phyloP scores from a whole-genome alignment of 2,888 invertebrate species.

The Plusia festucae region DNA sequence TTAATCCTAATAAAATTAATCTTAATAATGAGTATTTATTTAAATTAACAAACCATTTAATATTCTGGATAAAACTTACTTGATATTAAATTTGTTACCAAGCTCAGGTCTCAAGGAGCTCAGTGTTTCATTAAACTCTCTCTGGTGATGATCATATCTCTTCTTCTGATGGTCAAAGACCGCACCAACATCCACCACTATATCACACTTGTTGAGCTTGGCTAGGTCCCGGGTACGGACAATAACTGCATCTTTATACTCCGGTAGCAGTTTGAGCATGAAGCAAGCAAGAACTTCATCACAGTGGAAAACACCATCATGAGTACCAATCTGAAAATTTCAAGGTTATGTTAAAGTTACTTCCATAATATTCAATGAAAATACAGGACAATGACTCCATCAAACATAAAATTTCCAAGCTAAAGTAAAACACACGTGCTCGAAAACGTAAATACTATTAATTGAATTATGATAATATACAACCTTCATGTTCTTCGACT shows the following conservation, averaged over 20 bases:
- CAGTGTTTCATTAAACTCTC: conserved; percentile 91
- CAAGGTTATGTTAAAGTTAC: neutral
- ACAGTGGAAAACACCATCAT: conserved; percentile 96
- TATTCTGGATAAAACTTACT: conserved; percentile 70
- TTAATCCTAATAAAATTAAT: too few species aligned
- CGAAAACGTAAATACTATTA: neutral
- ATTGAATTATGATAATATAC: neutral
- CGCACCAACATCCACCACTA: conserved; percentile 98
- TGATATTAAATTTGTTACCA: conserved; percentile 90
- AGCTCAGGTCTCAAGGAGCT: conserved; percentile 91
- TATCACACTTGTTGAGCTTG: conserved; percentile 94
- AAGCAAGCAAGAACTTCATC: conserved; percentile 98
- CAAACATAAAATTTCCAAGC: neutral
- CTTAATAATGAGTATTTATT: too few species aligned
- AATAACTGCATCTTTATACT: conserved; percentile 94
- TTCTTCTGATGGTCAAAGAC: conserved; percentile 93
- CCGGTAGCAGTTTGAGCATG: conserved; percentile 94
- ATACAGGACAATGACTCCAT: neutral
- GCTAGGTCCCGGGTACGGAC: conserved; percentile 90
- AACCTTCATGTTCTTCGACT: conserved; percentile 49
- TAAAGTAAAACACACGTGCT: neutral
- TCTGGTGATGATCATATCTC: conserved; percentile 98
- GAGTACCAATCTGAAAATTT: conserved; percentile 91
- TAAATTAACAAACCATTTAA: too few species aligned
- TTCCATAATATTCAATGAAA: too few species aligned